phyloP scores from a whole-genome alignment of 2,797 vertebrate species.

The Discoglossus pictus region DNA sequence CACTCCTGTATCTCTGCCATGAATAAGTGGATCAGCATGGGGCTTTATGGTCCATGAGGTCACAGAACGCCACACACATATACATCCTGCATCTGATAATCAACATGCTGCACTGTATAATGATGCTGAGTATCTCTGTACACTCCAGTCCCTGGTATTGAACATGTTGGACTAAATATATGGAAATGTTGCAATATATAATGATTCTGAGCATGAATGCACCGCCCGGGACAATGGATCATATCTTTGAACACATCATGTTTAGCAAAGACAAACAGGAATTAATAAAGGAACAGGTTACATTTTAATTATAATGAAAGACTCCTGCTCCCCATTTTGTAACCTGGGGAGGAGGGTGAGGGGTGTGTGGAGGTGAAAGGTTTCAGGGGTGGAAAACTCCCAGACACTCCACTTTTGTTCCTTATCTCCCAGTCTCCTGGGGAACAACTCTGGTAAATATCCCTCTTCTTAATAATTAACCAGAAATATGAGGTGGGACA shows the following conservation, averaged over 20 bases:
- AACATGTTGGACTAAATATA: too few relatives aligned
- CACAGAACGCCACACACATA: too few relatives aligned
- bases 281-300: background rate
- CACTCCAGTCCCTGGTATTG: too few relatives aligned
- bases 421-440: constrained; percentile 34
- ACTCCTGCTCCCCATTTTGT: constrained; percentile 2
- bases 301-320: constrained; percentile 2
- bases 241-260: background rate
- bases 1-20: too few relatives aligned
- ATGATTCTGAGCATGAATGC: too few relatives aligned
- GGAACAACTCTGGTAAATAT: constrained; percentile 39
- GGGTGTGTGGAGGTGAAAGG: constrained; percentile 28
- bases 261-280: constrained; percentile 8
- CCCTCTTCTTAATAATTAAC: constrained; percentile 38
- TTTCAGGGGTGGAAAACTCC: constrained; percentile 44
- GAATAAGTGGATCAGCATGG: too few relatives aligned
- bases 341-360: background rate
- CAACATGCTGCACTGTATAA: constrained; percentile 3
- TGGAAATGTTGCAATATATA: too few relatives aligned
- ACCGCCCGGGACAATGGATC: too few relatives aligned
- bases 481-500: constrained; percentile 35
- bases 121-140: too few relatives aligned
- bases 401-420: constrained; percentile 51
- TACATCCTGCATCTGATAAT: background rate
- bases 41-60: too few relatives aligned